Evolutionary conservation across 2,797 vertebrate genomes (phyloP).

Genomic region (Sardinella longiceps): DNA sequence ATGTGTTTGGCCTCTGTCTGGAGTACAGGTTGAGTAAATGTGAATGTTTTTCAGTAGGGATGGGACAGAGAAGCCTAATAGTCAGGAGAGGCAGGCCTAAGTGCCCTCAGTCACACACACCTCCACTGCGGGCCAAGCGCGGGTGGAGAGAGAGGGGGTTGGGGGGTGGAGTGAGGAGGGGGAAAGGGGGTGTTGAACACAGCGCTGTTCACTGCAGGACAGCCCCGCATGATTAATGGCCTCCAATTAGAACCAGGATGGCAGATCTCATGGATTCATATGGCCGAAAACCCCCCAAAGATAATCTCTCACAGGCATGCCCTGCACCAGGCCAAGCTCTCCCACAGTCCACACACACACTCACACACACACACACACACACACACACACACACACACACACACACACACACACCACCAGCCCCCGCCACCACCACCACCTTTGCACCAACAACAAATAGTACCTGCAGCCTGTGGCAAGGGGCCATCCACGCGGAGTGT

Average conservation of each 20-base stretch:
- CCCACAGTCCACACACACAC: not conserved
- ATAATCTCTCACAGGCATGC: conserved; percentile 68
- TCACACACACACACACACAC: not conserved
- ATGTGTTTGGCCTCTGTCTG: not conserved
- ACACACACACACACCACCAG: too few species aligned
- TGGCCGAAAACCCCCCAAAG: conserved; percentile 61
- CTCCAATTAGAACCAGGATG: conserved; percentile 76
- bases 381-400: conserved; percentile 8
- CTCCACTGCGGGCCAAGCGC: conserved; percentile 60
- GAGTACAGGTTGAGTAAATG: conserved; percentile 19
- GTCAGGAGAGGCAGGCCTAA: not conserved
- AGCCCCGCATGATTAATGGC: conserved; percentile 78
- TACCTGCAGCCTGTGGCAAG: conserved; percentile 13
- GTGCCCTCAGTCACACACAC: conserved; percentile 40
- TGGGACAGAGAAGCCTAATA: conserved; percentile 14
- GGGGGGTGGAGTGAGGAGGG: too few species aligned
- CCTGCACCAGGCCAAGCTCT: conserved; percentile 53
- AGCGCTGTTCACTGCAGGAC: conserved; percentile 70
- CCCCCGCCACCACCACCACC: not conserved
- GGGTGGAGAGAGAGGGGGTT: conserved; percentile 54
- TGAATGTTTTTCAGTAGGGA: not conserved
- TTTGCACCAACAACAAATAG: conserved; percentile 18
- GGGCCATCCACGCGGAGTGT: not conserved
- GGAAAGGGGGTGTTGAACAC: conserved; percentile 57
- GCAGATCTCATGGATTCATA: conserved; percentile 73